Evolutionary conservation across 2,797 vertebrate species (phyloP).

Genomic region (Chromobotia macracanthus): DNA sequence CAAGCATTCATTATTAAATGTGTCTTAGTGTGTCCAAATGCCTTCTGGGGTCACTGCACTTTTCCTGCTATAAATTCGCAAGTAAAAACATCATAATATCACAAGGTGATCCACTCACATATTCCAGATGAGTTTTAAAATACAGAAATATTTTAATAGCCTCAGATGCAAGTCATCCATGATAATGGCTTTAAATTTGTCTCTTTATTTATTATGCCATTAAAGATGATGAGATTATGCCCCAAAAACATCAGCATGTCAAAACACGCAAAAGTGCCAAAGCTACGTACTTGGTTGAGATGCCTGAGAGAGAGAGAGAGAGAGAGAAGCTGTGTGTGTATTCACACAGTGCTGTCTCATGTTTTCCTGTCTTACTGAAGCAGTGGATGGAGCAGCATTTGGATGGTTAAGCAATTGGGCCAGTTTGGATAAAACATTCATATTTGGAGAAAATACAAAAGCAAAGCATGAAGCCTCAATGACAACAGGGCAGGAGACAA

Average conservation of each 20-base stretch:
- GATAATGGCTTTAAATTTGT: slow-evolving; percentile 7
- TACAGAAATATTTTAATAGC: background rate
- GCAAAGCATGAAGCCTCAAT: slow-evolving; percentile 53
- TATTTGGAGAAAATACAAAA: slow-evolving; percentile 67
- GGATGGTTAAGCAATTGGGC: slow-evolving; percentile 83
- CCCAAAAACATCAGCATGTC: slow-evolving; percentile 1
- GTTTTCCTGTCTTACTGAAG: slow-evolving; percentile 48
- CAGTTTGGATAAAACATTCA: slow-evolving; percentile 82
- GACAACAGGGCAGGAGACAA: slow-evolving; percentile 47
- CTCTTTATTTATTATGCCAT: slow-evolving; percentile 23
- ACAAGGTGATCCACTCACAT: background rate
- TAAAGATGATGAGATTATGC: background rate
- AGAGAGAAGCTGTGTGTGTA: background rate
- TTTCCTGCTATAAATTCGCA: slow-evolving; percentile 16
- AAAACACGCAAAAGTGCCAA: background rate
- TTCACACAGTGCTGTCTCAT: slow-evolving; percentile 26
- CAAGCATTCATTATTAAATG: background rate
- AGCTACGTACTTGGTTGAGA: background rate
- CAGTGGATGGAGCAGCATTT: slow-evolving; percentile 55
- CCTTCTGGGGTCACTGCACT: background rate
- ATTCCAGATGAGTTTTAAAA: background rate
- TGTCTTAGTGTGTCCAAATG: too few relatives aligned
- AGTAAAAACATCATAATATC: background rate
- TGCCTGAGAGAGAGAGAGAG: background rate
- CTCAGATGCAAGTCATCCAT: slow-evolving; percentile 2